Conservation (phyloP, 2,113 vertebrate species). For the Trematocara macrostoma region DNA sequence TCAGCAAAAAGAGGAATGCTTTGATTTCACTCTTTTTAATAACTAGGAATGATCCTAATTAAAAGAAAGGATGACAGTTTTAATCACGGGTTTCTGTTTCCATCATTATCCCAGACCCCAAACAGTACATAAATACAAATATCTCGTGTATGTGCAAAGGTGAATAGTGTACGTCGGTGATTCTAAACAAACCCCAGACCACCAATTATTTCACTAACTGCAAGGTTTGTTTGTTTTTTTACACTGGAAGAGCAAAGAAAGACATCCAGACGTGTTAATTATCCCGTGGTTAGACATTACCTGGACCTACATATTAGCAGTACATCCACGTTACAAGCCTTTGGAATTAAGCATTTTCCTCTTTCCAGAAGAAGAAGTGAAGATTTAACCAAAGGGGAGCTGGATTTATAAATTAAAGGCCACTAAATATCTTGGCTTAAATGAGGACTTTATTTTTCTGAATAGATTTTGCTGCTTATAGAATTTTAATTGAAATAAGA, state of each 20-base stretch:
- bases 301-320: background rate
- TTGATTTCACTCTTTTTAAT: background rate
- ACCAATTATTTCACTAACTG: background rate
- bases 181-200: background rate
- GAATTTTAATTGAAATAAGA: background rate
- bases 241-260: background rate
- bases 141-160: background rate
- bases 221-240: accelerated
- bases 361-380: background rate
- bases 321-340: background rate
- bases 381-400: background rate
- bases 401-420: background rate
- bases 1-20: background rate
- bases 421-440: background rate
- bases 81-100: background rate
- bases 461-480: background rate
- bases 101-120: background rate
- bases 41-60: background rate
- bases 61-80: background rate
- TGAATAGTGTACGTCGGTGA: background rate
- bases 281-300: background rate
- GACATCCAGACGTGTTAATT: background rate
- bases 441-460: background rate
- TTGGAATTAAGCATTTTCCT: background rate
- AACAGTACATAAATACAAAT: background rate